These are phyloP conservation scores for Porites australiensis DNA, from an alignment of 64 coral and sea anemone genomes.

Conservation along the genomic window DNA sequence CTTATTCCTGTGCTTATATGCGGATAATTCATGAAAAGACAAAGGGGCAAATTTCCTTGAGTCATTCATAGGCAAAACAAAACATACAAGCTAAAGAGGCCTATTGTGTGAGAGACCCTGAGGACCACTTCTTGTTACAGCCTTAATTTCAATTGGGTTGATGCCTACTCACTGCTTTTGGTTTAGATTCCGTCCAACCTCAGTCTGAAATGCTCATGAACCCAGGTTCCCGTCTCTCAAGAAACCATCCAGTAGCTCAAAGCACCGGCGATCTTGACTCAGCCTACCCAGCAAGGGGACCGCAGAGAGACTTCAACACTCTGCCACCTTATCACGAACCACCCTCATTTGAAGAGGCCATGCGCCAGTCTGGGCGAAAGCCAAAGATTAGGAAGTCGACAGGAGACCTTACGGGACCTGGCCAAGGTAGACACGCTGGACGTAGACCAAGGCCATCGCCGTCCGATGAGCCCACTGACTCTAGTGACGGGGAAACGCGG, in stretches of 20 bases:
- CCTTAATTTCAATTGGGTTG: too few species aligned
- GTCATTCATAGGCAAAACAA: too few species aligned
- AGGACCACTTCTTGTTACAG: too few species aligned
- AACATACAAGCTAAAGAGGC: too few species aligned
- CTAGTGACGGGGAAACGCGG: conserved; percentile 67
- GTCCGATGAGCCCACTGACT: conserved; percentile 75
- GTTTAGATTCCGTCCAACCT: conserved; percentile 74
- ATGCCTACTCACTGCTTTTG: background rate
- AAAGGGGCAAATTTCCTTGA: too few species aligned
- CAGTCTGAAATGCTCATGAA: conserved; percentile 81
- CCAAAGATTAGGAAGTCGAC: conserved; percentile 78
- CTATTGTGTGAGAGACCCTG: too few species aligned
- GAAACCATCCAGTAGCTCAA: conserved; percentile 69
- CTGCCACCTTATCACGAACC: conserved; percentile 90
- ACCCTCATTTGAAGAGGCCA: conserved; percentile 93
- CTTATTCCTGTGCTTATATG: too few species aligned
- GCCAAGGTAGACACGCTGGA: conserved; percentile 14
- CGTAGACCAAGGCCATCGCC: conserved; percentile 56
- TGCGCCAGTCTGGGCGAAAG: conserved; percentile 86
- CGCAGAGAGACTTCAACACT: conserved; percentile 81
- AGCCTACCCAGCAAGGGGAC: conserved; percentile 78
- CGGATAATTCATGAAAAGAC: too few species aligned
- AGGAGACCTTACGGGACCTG: conserved; percentile 70
- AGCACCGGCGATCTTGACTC: conserved; percentile 80
- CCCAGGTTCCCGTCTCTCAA: conserved; percentile 79